phyloP scores from a whole-genome alignment of 2,113 vertebrate species.

The Brienomyrus brachyistius region DNA sequence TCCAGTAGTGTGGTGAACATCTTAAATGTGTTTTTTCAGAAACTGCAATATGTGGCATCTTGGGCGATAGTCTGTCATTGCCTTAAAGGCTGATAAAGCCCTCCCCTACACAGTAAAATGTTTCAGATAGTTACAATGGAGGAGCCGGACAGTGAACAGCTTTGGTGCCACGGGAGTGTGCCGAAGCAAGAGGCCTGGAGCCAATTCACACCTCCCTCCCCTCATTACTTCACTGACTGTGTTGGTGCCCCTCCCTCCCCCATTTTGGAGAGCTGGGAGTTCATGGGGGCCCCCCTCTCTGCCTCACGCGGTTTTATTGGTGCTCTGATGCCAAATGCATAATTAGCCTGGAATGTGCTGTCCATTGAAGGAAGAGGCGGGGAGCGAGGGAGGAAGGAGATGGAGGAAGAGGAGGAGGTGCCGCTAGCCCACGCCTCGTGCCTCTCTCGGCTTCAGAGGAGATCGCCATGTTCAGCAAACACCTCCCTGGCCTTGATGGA shows the following conservation, averaged over 20 bases:
- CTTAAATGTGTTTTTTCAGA: neutral
- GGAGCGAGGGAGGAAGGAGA: neutral
- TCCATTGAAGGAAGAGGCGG: slow-evolving; percentile 11
- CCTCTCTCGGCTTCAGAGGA: neutral
- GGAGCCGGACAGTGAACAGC: slow-evolving; percentile 13
- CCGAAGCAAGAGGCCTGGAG: slow-evolving; percentile 17
- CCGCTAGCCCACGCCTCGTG: neutral
- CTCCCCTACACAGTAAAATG: neutral
- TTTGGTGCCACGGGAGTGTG: slow-evolving; percentile 26
- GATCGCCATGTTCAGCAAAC: neutral
- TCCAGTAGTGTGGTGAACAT: neutral
- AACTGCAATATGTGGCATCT: neutral
- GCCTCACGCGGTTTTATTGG: slow-evolving; percentile 30
- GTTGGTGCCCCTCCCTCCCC: neutral
- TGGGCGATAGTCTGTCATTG: neutral
- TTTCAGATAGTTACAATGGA: neutral
- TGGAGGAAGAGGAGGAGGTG: neutral
- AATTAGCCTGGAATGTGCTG: slow-evolving; percentile 39
- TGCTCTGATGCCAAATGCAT: slow-evolving; percentile 35
- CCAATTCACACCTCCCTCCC: slow-evolving; percentile 14
- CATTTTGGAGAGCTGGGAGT: slow-evolving; percentile 20
- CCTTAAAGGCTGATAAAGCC: neutral
- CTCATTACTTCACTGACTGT: slow-evolving; percentile 27
- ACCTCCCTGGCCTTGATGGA: neutral
- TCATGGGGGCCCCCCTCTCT: slow-evolving; percentile 24